Evolutionary conservation across 2,888 invertebrate species (phyloP).

Genomic region (Drosophila lacicola): DNA sequence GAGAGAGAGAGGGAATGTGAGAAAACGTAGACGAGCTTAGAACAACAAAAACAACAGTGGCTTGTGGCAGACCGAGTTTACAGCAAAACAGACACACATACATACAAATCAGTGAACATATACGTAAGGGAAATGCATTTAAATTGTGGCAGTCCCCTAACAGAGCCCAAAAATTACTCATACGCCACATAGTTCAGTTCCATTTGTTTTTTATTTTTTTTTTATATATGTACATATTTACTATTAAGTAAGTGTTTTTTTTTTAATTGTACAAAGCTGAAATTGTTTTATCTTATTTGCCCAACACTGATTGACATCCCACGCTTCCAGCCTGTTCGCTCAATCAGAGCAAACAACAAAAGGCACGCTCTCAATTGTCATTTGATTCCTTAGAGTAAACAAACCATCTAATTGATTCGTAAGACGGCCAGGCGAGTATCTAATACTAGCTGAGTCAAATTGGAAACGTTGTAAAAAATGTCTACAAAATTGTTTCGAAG

Average conservation of each 20-base stretch:
- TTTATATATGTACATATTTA: background rate
- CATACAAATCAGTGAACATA: background rate
- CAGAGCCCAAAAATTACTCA: constrained; percentile 3
- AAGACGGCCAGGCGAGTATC: background rate
- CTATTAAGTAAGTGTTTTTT: background rate
- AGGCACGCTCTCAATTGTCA: background rate
- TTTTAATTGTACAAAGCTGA: background rate
- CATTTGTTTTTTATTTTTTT: background rate
- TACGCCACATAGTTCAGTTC: constrained; percentile 2
- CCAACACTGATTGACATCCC: background rate
- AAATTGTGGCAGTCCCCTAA: constrained; percentile 15
- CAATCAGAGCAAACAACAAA: background rate
- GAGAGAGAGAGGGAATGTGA: background rate
- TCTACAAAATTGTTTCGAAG: background rate
- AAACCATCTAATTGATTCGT: background rate
- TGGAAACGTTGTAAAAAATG: background rate
- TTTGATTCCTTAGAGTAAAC: background rate
- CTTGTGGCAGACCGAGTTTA: constrained; percentile 5
- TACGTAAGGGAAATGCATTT: background rate
- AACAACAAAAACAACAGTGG: constrained; percentile 12
- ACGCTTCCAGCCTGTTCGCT: background rate
- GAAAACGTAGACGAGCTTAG: constrained; percentile 7
- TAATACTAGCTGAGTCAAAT: no score
- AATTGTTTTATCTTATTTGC: background rate
- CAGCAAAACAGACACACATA: background rate